phyloP scores from a whole-genome alignment of 92 coral and sea anemone species.

The Epizoanthus illoricatus region DNA sequence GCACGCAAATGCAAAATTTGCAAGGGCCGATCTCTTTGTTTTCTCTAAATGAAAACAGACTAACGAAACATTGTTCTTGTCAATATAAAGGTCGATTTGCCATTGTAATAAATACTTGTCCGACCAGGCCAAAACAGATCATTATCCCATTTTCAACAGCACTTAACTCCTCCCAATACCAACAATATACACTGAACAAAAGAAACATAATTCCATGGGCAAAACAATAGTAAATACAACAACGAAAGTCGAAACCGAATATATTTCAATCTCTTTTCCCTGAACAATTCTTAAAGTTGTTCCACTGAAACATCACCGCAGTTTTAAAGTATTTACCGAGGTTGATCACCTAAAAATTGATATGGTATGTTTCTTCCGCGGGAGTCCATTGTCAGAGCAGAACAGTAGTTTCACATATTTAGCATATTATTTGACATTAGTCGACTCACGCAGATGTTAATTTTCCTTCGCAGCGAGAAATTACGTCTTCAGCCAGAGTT shows the following conservation, averaged over 20 bases:
- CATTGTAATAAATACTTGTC: conserved; percentile 6
- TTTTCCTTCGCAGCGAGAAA: no score
- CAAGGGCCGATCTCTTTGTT: neutral
- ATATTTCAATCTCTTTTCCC: no score
- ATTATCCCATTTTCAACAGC: conserved; percentile 18
- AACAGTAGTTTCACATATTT: no score
- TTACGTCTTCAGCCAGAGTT: no score
- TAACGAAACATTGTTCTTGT: conserved; percentile 16
- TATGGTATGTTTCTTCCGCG: no score
- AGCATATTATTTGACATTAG: no score
- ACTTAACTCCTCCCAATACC: neutral
- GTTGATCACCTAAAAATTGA: no score
- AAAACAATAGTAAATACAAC: neutral
- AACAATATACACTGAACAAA: conserved; percentile 10
- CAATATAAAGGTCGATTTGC: neutral
- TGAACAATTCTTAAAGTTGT: no score
- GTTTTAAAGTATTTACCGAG: no score
- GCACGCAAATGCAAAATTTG: neutral
- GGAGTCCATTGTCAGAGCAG: no score
- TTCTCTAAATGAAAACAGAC: neutral
- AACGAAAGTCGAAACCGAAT: neutral
- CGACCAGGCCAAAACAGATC: neutral
- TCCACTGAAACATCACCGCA: no score
- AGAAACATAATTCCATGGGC: neutral
- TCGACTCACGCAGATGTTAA: no score